Evolutionary conservation across 2,797 vertebrate species (phyloP), one percentile per base, ranked within the genome.

Genomic region (Danio choprae): DNA sequence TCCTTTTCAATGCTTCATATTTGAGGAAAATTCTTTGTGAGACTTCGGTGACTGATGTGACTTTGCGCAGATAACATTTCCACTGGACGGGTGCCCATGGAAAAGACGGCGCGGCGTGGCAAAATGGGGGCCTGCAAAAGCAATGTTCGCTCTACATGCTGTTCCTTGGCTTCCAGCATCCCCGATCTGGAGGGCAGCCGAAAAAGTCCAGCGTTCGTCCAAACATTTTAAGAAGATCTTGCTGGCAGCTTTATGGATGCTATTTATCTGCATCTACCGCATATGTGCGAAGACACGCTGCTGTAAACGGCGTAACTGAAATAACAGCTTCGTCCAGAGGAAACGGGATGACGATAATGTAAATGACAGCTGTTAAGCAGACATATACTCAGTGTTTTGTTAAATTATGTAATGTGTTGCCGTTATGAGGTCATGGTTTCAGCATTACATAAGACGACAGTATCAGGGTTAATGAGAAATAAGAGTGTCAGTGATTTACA

Each of bases 211-310:
- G 40, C n/a, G 3, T 73, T 56, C 48, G 12, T 62, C 76, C 68
- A 70, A 75, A 84, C 36, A 70, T 71, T 77, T 84, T 73, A 81
- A 77, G 22, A 77, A 74, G 67, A 81, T 83, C 16, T 7, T 6
- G 46, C 51, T 64, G 55, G 75, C 70, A 74, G 81, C 63, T 80
- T 87, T 74, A 79, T 58, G 15, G 50, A 46, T 10, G 20, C 71
- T 62, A 82, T 84, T 82, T 77, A 81, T 81, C 68, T 67, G 62
- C 40, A 36, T 69, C 38, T 75, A 53, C 16, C 1, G 55, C 56
- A 55, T 51, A n/a, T 63, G 22, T 58, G 69, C n/a, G n/a, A 51
- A 20, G 40, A 68, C 29, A 22, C 60, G 44, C n/a, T 29, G 51
- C 78, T 77, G 65, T 74, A 73, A 69, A 50, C 46, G 58, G 46